These are phyloP conservation scores for Penaeus vannamei DNA, from an alignment of 1,140 invertebrate genomes.

Conservation along the genomic window DNA sequence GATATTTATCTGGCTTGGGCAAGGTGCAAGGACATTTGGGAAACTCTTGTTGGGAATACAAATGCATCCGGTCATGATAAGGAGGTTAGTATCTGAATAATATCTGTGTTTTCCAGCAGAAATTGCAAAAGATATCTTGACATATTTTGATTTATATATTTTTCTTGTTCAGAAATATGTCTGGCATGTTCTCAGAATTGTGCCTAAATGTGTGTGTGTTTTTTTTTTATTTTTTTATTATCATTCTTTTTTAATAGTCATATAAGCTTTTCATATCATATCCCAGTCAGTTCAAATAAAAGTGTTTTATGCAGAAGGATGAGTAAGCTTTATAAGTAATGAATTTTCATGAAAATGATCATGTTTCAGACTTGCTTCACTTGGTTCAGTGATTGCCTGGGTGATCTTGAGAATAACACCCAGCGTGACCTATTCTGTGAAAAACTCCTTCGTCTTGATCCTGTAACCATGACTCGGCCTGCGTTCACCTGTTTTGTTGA, in stretches of 20 bases:
- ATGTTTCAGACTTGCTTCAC: slow-evolving; percentile 73
- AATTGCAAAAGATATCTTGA: not conserved
- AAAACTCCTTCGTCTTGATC: slow-evolving; percentile 73
- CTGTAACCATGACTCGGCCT: slow-evolving; percentile 72
- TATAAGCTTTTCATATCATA: too few relatives aligned
- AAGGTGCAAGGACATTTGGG: slow-evolving; percentile 75
- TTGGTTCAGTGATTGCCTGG: slow-evolving; percentile 75
- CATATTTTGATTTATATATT: not conserved
- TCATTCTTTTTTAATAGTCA: too few relatives aligned
- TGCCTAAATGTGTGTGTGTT: too few relatives aligned
- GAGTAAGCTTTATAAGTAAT: not conserved
- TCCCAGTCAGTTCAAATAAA: too few relatives aligned
- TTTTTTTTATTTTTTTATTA: too few relatives aligned
- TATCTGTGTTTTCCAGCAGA: not conserved
- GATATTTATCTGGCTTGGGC: slow-evolving; percentile 74
- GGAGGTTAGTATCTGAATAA: slow-evolving; percentile 51
- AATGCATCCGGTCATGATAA: slow-evolving; percentile 71
- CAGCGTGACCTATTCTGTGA: slow-evolving; percentile 74
- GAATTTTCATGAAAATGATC: not conserved
- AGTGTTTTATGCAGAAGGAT: too few relatives aligned
- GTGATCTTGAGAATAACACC: slow-evolving; percentile 74
- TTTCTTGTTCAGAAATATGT: not conserved
- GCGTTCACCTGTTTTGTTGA: slow-evolving; percentile 75
- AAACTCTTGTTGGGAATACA: slow-evolving; percentile 72
- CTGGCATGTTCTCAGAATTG: too few relatives aligned